Conservation (phyloP, 2,113 vertebrate species). For the Colius striatus region DNA sequence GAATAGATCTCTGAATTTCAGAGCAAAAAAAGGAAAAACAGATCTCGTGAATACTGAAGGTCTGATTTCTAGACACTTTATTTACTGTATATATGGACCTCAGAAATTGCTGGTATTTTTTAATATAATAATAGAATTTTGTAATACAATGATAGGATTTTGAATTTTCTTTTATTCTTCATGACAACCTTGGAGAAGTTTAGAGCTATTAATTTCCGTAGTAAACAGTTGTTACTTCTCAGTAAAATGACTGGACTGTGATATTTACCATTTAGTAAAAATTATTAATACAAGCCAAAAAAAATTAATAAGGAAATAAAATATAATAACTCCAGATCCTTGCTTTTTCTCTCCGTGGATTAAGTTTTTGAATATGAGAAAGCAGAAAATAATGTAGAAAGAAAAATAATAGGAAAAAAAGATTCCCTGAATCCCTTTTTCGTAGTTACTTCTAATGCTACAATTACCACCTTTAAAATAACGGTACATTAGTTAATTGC, state of each 20-base stretch:
- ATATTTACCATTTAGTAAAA: neutral
- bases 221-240: neutral
- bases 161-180: neutral
- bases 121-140: neutral
- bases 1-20: neutral
- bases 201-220: neutral
- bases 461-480: constrained; percentile 59
- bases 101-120: neutral
- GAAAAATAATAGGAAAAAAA: neutral
- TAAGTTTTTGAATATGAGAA: neutral
- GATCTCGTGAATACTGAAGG: neutral
- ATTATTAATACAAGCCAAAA: neutral
- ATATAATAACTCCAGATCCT: neutral
- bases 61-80: neutral
- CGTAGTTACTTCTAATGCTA: constrained; percentile 17
- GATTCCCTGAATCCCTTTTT: neutral
- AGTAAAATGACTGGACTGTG: neutral
- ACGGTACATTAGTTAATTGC: constrained; percentile 47
- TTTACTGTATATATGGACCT: neutral
- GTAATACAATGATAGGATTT: neutral
- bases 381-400: neutral
- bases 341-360: neutral
- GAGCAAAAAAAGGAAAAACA: neutral
- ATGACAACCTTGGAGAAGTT: neutral
- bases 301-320: neutral